Evolutionary conservation across 2,113 vertebrate species (phyloP), one percentile per base, ranked within the genome.

Genomic region (Otocyon megalotis): DNA sequence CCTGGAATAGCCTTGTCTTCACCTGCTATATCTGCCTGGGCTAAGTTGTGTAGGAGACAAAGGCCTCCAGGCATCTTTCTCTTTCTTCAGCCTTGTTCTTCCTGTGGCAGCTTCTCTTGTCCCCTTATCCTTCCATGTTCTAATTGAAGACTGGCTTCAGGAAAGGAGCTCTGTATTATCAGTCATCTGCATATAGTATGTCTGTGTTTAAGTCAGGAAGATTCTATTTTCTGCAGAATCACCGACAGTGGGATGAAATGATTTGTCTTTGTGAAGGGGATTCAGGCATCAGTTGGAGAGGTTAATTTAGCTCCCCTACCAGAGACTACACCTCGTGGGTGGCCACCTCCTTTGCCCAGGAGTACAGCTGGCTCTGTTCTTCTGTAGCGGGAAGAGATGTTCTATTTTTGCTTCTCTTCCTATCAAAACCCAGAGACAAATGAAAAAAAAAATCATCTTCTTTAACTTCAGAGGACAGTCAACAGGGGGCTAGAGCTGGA

Each of bases 251-350:
- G 72, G 71, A 69, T 74, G 90, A 88, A 88, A 48, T 88, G 24
- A 60, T 84, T 54, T 50, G 58, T 92, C 72, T 89, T 88, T 86
- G 65, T 77, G 80, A 85, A 91, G 71, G 20, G 30, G 79, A 85
- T 88, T 62, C 16, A n/a, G 35, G 24, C 30, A 50, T 63, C 1
- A 3, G 3, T 79, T 19, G 30, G 3, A 37, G 53, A 28, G 69
- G 26, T n/a, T 90, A 48, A 48, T 90, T 63, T 53, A 86, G 35
- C 15, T 10, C 13, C 10, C 32, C 19, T 4, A 32, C 50, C 76
- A 65, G 67, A 71, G 77, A 67, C 12, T 14, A 32, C 1, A 65
- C 15, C 48, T 77, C 6, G 10, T 60, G 48, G 10, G 16, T 24
- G 63, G 50, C 32, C 50, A 8, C 5, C 12, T 22, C 63, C 50